Percentiles rank a stretch among this genome's conserved stretches.
phyloP scores from a whole-genome alignment of 1,140 invertebrate species.

The Dendrolimus kikuchii region DNA sequence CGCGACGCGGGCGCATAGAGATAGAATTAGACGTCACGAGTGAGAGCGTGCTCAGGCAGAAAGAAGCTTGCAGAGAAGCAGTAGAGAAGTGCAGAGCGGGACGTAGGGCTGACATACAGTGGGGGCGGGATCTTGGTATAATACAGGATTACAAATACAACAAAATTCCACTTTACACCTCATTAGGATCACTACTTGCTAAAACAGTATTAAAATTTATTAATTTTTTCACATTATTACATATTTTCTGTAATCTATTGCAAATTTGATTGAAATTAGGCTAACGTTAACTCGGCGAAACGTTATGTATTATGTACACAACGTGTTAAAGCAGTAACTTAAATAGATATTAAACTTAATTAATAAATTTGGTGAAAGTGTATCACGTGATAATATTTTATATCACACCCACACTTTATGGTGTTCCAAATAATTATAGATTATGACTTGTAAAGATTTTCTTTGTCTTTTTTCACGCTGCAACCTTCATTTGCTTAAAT shows the following conservation, averaged over 20 bases:
- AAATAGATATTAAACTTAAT: too few species aligned
- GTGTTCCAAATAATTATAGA: too few species aligned
- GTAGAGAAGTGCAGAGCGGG: constrained; percentile 71
- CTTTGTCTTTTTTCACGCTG: too few species aligned
- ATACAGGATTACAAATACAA: constrained; percentile 57
- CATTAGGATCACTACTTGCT: constrained; percentile 58
- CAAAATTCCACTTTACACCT: constrained; percentile 54
- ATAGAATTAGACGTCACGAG: constrained; percentile 48
- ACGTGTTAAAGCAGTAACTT: too few species aligned
- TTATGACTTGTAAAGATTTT: too few species aligned
- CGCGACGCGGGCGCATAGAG: constrained; percentile 49
- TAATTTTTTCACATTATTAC: constrained; percentile 30
- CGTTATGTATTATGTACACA: too few species aligned
- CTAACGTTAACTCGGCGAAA: too few species aligned
- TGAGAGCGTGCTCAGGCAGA: constrained; percentile 69
- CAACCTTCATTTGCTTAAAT: constrained; percentile 12
- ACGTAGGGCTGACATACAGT: constrained; percentile 66
- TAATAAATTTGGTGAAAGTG: too few species aligned
- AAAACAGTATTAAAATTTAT: constrained; percentile 26
- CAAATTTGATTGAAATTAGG: neutral
- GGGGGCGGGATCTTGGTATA: constrained; percentile 57
- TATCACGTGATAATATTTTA: too few species aligned
- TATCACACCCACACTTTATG: too few species aligned
- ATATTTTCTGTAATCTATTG: constrained; percentile 7
- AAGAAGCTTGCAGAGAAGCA: constrained; percentile 71